These are phyloP conservation scores for Sitophilus oryzae DNA, from an alignment of 1,140 invertebrate genomes.

Conservation along the genomic window DNA sequence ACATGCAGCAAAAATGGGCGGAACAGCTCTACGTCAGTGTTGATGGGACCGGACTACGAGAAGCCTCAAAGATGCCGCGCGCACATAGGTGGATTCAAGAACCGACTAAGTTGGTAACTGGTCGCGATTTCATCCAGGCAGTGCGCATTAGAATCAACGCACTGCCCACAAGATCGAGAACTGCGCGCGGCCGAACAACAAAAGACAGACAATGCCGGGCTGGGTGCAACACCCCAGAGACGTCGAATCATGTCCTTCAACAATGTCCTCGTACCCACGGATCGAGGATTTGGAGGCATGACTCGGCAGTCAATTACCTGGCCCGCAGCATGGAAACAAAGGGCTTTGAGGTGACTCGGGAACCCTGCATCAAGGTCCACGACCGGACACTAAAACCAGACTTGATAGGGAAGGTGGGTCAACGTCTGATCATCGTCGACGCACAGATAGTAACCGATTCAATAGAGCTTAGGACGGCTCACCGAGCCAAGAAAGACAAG, in stretches of 20 bases:
- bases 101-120: not conserved
- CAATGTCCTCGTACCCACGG: no score
- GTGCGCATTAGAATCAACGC: no score
- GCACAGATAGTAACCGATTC: not conserved
- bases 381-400: not conserved
- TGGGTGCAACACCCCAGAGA: slow-evolving; percentile 7
- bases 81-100: not conserved
- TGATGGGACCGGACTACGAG: not conserved
- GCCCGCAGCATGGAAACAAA: not conserved
- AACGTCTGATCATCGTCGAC: not conserved
- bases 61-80: not conserved
- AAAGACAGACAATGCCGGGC: not conserved
- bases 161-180: slow-evolving; percentile 1
- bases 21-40: not conserved
- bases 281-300: not conserved
- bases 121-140: slow-evolving; percentile 9
- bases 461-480: not conserved
- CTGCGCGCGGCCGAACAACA: no score
- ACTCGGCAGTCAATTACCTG: not conserved
- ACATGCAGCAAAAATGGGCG: not conserved
- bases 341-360: not conserved
- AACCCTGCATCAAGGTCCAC: not conserved
- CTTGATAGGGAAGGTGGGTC: not conserved
- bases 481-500: not conserved
- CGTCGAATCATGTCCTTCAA: slow-evolving; percentile 19